Percentiles rank a stretch among this genome's conserved stretches.
These are phyloP conservation scores for Macrobrachium rosenbergii DNA, from an alignment of 1,140 invertebrate genomes.

Conservation along the genomic window DNA sequence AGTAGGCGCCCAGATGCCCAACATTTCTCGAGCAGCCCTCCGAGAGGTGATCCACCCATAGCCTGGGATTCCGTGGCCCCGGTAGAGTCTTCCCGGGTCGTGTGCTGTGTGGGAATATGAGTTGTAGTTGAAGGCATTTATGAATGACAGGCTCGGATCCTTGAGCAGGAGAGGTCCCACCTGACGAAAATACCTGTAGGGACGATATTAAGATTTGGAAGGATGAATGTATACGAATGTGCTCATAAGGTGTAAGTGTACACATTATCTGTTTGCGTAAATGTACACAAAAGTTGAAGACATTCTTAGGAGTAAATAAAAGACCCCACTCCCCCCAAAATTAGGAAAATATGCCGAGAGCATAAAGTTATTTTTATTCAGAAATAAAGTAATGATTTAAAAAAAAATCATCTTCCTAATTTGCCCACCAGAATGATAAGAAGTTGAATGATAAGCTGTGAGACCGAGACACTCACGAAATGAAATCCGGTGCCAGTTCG, in stretches of 20 bases:
- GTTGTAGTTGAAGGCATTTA: constrained; percentile 65
- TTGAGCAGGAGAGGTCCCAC: constrained; percentile 30
- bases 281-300: too few relatives aligned
- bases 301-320: too few relatives aligned
- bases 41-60: constrained; percentile 64
- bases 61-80: constrained; percentile 59
- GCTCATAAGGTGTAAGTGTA: too few relatives aligned
- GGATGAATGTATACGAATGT: too few relatives aligned
- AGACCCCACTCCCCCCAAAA: neutral
- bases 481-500: constrained; percentile 57
- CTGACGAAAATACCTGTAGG: constrained; percentile 56
- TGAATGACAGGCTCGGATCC: constrained; percentile 46
- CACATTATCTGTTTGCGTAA: too few relatives aligned
- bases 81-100: constrained; percentile 44
- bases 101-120: constrained; percentile 47
- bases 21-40: constrained; percentile 34
- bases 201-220: too few relatives aligned
- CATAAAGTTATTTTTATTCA: neutral
- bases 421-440: too few relatives aligned
- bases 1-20: constrained; percentile 49
- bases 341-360: neutral
- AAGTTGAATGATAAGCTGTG: too few relatives aligned
- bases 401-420: too few relatives aligned
- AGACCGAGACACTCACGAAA: constrained; percentile 43
- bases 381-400: too few relatives aligned